Base-by-base conservation (phyloP, 2,797 vertebrate genomes). In the Rhyacichthys aspro region DNA sequence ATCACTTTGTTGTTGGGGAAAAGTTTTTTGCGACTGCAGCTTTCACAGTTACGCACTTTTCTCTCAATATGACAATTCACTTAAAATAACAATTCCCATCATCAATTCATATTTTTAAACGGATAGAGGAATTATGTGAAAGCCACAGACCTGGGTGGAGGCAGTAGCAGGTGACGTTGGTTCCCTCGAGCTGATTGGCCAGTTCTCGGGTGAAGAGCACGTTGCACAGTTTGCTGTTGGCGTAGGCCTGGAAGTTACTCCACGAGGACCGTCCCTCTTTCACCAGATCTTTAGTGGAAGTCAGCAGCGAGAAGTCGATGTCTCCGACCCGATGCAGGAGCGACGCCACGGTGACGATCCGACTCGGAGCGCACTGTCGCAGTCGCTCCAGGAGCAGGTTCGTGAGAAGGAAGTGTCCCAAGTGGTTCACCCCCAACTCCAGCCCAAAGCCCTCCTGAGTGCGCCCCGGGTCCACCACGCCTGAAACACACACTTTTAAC, bases 161-260 rank as follows among this genome's bases (percentile, higher is more conserved):
- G 0, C 93, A 89, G 7, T 93, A 98, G 85, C 94, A 95, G 50
- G 93, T 95, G 50, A 98, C 92, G 0, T 67, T 76, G 0, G 93
- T 94, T 57, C 91, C 94, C 66, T 94, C 92, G 59, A 98, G 88
- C 1, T 77, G 86, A 8, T 90, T 93, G 76, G 95, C 93, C 11
- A 99, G 90, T 86, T 98, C 94, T 0, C 94, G 90, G 68, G 88
- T 92, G 28, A 95, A 95, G 63, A 99, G 87, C 41, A 98, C 79
- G 0, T 98, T 99, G 61, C 95, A 97, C 67, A 99, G 79, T 50
- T 98, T 98, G 89, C 96, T 98, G 88, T 91, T 78, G 15, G 93
- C 92, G 74, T 99, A 98, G 28, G 92, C 92, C 66, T 78, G 87
- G 7, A 28, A 28, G 23, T 28, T 28, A 6, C 23, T 28, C 23